These are phyloP conservation scores for Cephus runcator DNA, from an alignment of 2,888 invertebrate genomes.

Conservation along the genomic window DNA sequence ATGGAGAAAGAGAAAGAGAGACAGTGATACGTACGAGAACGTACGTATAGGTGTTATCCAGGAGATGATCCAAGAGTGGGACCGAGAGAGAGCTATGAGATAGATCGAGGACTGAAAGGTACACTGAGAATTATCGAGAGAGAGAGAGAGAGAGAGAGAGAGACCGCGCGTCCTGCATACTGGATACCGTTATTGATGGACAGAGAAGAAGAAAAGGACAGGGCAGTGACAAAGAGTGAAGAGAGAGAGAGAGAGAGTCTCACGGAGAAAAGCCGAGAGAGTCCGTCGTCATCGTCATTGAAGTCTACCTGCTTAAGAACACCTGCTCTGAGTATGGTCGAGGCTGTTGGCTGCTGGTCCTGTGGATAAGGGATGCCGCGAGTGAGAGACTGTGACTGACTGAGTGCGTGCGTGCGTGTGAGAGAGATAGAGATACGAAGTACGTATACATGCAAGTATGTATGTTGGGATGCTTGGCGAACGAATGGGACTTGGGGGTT, in stretches of 20 bases:
- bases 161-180: slow-evolving; percentile 4
- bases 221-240: slow-evolving; percentile 24
- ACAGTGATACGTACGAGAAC: slow-evolving; percentile 9
- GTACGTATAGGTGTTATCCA: no score
- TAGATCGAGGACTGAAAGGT: slow-evolving; percentile 9
- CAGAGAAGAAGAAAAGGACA: slow-evolving; percentile 26
- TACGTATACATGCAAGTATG: not conserved
- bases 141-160: slow-evolving; percentile 21
- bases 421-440: slow-evolving; percentile 21
- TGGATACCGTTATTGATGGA: not conserved
- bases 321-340: not conserved
- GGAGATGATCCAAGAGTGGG: slow-evolving; percentile 7
- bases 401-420: slow-evolving; percentile 19
- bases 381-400: slow-evolving; percentile 23
- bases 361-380: slow-evolving; percentile 17
- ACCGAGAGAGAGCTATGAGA: slow-evolving; percentile 18
- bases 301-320: not conserved
- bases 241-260: slow-evolving; percentile 19
- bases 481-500: not conserved
- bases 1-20: slow-evolving; percentile 18
- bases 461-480: not conserved
- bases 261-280: slow-evolving; percentile 30
- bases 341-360: not conserved
- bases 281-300: not conserved
- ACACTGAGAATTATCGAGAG: slow-evolving; percentile 1